These are phyloP conservation scores for Cottus gobio DNA, from an alignment of 2,113 vertebrate genomes.

Conservation along the genomic window DNA sequence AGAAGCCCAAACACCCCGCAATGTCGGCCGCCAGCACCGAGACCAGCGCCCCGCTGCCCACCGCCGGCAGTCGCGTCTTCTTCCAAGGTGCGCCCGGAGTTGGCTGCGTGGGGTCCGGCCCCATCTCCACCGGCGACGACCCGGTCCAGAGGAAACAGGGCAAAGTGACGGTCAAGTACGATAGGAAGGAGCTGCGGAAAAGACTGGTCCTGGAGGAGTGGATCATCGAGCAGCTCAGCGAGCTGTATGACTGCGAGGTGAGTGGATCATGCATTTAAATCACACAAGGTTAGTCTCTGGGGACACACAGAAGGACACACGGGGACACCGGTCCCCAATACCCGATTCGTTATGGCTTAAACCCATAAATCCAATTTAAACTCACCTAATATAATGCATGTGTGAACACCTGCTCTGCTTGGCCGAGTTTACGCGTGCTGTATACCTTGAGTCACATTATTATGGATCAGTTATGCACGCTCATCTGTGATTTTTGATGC, in stretches of 20 bases:
- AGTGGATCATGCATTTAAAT: slow-evolving; percentile 36
- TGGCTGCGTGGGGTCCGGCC: slow-evolving; percentile 80
- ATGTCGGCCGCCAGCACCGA: slow-evolving; percentile 86
- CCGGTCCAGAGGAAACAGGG: slow-evolving; percentile 91
- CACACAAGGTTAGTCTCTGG: background rate
- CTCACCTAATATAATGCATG: background rate
- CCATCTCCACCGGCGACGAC: slow-evolving; percentile 83
- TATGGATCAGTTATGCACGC: background rate
- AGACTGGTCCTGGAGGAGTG: slow-evolving; percentile 95
- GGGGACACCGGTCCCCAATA: background rate
- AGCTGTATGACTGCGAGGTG: slow-evolving; percentile 96
- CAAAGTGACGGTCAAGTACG: slow-evolving; percentile 98
- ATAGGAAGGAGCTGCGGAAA: slow-evolving; percentile 95
- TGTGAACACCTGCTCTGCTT: background rate
- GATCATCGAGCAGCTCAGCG: slow-evolving; percentile 97
- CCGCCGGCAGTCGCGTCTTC: slow-evolving; percentile 87
- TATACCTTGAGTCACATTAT: background rate
- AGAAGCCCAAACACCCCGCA: slow-evolving; percentile 21
- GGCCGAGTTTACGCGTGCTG: background rate
- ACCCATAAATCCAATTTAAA: background rate
- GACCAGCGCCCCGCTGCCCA: slow-evolving; percentile 78
- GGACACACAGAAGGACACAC: background rate
- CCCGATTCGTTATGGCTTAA: background rate
- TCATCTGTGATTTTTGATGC: background rate
- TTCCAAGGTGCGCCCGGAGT: slow-evolving; percentile 87